Conservation (phyloP, 1,140 invertebrate species). For the Paralvinella palmiformis region DNA sequence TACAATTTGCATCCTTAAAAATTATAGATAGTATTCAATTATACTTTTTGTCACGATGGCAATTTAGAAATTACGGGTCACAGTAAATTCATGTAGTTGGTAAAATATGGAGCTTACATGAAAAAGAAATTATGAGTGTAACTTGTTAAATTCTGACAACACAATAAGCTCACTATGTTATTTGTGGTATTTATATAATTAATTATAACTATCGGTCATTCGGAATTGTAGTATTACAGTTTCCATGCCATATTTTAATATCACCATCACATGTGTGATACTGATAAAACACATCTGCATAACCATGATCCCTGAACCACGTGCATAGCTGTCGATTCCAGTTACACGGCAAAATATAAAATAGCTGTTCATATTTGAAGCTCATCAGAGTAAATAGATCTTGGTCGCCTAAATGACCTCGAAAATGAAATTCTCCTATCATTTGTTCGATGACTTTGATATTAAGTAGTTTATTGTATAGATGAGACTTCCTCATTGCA, state of each 20-base stretch:
- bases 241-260: constrained; percentile 74
- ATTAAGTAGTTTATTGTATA: constrained; percentile 58
- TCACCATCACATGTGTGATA: constrained; percentile 69
- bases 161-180: too few species aligned
- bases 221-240: constrained; percentile 75
- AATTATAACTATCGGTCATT: too few species aligned
- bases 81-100: too few species aligned
- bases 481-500: constrained; percentile 58
- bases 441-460: constrained; percentile 57
- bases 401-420: constrained; percentile 80
- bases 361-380: constrained; percentile 66
- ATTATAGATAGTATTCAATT: too few species aligned
- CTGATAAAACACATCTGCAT: constrained; percentile 66
- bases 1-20: too few species aligned
- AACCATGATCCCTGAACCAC: constrained; percentile 78
- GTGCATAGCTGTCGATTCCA: constrained; percentile 80
- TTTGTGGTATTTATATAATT: too few species aligned
- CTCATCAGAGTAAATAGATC: constrained; percentile 76
- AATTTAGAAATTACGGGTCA: too few species aligned
- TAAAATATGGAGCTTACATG: too few species aligned
- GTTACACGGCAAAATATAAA: constrained; percentile 70
- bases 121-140: too few species aligned
- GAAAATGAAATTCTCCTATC: constrained; percentile 62
- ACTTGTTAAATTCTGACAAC: too few species aligned
- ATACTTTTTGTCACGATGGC: too few species aligned